phyloP scores from a whole-genome alignment of 2,113 vertebrate species.

The Panthera leo region DNA sequence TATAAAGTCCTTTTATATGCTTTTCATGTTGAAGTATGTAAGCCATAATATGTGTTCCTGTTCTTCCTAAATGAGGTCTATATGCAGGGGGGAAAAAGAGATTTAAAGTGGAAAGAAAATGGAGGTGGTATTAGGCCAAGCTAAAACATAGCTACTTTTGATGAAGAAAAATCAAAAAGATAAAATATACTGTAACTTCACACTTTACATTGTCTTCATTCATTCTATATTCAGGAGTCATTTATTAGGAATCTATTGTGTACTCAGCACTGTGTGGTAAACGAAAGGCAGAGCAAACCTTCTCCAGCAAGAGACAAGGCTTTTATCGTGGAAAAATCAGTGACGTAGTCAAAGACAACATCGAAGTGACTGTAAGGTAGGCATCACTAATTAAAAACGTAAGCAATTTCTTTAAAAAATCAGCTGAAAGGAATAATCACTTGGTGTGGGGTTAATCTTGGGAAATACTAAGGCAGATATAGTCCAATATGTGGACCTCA shows the following conservation, averaged over 20 bases:
- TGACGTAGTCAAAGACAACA: background rate
- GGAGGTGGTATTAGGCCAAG: conserved; percentile 55
- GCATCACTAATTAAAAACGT: background rate
- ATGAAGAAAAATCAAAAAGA: conserved; percentile 57
- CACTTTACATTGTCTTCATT: conserved; percentile 29
- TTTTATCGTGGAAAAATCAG: background rate
- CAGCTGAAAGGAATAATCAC: background rate
- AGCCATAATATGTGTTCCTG: conserved; percentile 54
- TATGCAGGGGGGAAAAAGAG: background rate
- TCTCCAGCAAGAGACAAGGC: background rate
- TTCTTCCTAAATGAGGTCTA: conserved; percentile 73
- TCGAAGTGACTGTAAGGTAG: background rate
- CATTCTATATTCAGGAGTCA: background rate
- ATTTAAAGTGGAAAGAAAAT: conserved; percentile 65
- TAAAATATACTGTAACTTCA: conserved; percentile 56
- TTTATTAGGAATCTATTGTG: conserved; percentile 32
- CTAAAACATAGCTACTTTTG: conserved; percentile 54
- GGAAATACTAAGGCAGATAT: background rate
- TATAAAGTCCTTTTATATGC: conserved; percentile 78
- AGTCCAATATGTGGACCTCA: accelerated
- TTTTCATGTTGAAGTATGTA: conserved; percentile 79
- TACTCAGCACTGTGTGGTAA: conserved; percentile 9
- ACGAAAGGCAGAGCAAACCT: background rate
- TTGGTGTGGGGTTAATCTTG: background rate
- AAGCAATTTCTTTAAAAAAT: background rate